Evolutionary conservation across 2,113 vertebrate genomes (phyloP).

Genomic region (Danionella cerebrum): DNA sequence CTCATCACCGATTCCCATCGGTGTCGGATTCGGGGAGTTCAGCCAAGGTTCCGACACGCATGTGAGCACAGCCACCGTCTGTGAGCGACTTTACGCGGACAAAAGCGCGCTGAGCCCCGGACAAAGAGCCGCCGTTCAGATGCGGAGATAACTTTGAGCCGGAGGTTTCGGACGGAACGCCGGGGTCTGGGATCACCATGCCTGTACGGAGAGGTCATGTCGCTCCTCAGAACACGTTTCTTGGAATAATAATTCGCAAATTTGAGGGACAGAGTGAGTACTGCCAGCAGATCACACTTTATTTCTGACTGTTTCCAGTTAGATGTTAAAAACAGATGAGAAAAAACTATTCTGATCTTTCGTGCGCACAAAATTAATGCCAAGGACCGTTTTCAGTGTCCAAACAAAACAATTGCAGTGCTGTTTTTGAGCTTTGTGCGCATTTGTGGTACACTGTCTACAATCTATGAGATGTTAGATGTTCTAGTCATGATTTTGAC

Average conservation of each 20-base stretch:
- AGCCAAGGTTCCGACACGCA: constrained; percentile 44
- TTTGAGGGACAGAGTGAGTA: constrained; percentile 99
- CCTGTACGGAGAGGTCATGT: constrained; percentile 98
- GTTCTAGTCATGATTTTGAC: too few species aligned
- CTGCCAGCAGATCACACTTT: constrained; percentile 10
- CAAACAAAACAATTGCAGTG: too few species aligned
- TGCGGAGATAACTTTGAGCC: constrained; percentile 68
- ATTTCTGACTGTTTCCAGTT: neutral
- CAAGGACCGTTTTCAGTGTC: too few species aligned
- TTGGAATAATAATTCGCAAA: constrained; percentile 98
- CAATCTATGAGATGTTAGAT: too few species aligned
- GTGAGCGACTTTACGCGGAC: constrained; percentile 32
- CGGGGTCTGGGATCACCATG: constrained; percentile 76
- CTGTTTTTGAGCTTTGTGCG: too few species aligned
- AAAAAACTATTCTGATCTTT: too few species aligned
- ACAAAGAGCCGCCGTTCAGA: constrained; percentile 59
- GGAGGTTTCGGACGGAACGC: constrained; percentile 56
- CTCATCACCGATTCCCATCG: constrained; percentile 53
- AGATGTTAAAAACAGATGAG: neutral
- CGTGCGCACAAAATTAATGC: too few species aligned
- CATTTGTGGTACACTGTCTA: too few species aligned
- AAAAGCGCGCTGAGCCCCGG: constrained; percentile 59
- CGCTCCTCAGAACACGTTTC: constrained; percentile 96
- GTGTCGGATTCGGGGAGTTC: constrained; percentile 50
- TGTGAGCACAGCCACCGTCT: constrained; percentile 42